Percentiles rank a stretch among this genome's conserved stretches.
These are phyloP conservation scores for Cyclina sinensis DNA, from an alignment of 1,140 invertebrate species.

Conservation along the genomic window DNA sequence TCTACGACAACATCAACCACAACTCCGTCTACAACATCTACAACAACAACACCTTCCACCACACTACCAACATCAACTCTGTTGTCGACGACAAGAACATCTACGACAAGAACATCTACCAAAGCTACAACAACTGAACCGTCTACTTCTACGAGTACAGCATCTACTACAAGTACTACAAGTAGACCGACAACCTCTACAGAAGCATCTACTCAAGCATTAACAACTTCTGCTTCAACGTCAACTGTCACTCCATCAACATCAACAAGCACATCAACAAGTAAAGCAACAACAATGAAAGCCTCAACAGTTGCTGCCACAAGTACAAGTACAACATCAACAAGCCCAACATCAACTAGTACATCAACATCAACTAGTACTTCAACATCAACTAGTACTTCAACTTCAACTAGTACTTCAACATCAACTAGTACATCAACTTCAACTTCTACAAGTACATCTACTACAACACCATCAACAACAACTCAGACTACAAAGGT, in stretches of 20 bases:
- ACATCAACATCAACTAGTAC: conserved; percentile 5
- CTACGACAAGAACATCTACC: background rate
- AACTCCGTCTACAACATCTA: background rate
- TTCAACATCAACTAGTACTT: background rate
- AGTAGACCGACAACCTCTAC: background rate
- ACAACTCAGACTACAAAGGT: conserved; percentile 26
- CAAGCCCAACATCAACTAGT: background rate
- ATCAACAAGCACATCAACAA: background rate
- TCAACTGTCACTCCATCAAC: background rate
- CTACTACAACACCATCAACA: conserved; percentile 32
- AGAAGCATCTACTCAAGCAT: background rate
- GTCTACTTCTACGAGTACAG: background rate
- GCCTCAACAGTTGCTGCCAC: background rate
- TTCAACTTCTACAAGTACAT: background rate
- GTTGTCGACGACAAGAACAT: background rate
- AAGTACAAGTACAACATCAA: background rate
- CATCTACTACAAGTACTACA: conserved; percentile 1
- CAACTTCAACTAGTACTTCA: conserved; percentile 11
- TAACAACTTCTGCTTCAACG: conserved; percentile 1
- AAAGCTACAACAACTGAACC: background rate
- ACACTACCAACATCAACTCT: background rate
- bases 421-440: background rate
- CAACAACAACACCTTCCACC: background rate
- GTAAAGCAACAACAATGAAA: background rate
- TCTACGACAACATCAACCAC: background rate